Conservation (phyloP, 1,140 invertebrate genomes). For the Megathymus violae region DNA sequence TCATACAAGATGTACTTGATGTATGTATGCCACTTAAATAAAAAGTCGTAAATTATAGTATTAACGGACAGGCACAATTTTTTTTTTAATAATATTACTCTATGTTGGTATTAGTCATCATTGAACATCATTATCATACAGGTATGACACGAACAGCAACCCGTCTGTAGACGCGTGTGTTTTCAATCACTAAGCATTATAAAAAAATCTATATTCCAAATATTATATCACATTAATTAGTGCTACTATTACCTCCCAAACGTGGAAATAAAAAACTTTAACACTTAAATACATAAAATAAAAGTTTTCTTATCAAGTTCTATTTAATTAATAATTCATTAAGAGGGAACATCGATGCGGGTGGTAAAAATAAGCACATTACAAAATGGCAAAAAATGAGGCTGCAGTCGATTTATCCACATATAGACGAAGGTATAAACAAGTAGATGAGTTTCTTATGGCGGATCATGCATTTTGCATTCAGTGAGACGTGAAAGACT, state of each 20-base stretch:
- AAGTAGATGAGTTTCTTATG: slow-evolving; percentile 49
- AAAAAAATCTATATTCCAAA: no score
- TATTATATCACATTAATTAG: not conserved
- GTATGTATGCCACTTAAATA: no score
- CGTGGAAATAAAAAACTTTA: slow-evolving; percentile 11
- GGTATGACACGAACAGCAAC: no score
- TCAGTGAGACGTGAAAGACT: slow-evolving; percentile 39
- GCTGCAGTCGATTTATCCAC: slow-evolving; percentile 46
- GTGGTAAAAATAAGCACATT: slow-evolving; percentile 57
- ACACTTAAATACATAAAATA: slow-evolving; percentile 36
- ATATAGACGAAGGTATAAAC: slow-evolving; percentile 47
- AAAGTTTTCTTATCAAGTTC: slow-evolving; percentile 49
- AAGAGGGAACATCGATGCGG: slow-evolving; percentile 55
- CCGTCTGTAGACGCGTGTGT: no score
- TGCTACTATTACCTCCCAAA: not conserved
- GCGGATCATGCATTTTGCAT: slow-evolving; percentile 36
- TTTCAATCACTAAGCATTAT: no score
- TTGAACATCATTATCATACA: no score
- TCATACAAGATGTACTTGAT: no score
- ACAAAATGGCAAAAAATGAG: slow-evolving; percentile 51
- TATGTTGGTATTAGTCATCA: no score
- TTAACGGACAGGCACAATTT: no score
- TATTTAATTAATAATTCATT: slow-evolving; percentile 63
- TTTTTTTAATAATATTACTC: no score
- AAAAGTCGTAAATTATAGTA: no score